A percentile compares a stretch with the other conserved stretches of the same genome.
Conservation (phyloP, 1,140 invertebrate genomes). For the Caenorhabditis inopinata region DNA sequence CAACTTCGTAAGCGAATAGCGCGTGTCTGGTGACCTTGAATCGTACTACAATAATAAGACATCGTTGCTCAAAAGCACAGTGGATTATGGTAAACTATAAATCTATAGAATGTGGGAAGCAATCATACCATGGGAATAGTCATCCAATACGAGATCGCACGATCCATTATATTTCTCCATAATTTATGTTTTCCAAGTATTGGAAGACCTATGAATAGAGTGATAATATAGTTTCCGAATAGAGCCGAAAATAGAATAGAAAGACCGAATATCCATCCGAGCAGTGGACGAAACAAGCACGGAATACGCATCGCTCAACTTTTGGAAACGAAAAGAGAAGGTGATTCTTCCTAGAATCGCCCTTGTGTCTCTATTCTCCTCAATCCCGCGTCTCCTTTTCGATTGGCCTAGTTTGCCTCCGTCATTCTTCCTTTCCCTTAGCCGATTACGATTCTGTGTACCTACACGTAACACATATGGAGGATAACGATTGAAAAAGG, state of each 20-base stretch:
- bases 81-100: neutral
- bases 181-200: constrained; percentile 35
- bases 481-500: no score
- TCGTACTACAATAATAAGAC: no score
- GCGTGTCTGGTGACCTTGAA: neutral
- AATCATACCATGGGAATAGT: constrained; percentile 53
- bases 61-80: neutral
- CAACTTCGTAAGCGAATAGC: no score
- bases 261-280: constrained; percentile 48
- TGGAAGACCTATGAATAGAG: constrained; percentile 45
- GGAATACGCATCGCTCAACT: neutral
- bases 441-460: neutral
- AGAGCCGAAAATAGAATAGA: constrained; percentile 46
- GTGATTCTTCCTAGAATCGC: constrained; percentile 12
- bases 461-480: neutral
- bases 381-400: neutral
- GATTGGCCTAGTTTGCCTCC: constrained; percentile 29
- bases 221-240: constrained; percentile 54
- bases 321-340: neutral
- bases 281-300: constrained; percentile 43
- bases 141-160: constrained; percentile 53
- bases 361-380: neutral
- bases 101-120: no score
- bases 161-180: constrained; percentile 51
- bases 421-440: neutral